Evolutionary conservation across 2,797 vertebrate species (phyloP), one percentile per base, ranked within the genome.

Genomic region (Arctocebus calabarensis): DNA sequence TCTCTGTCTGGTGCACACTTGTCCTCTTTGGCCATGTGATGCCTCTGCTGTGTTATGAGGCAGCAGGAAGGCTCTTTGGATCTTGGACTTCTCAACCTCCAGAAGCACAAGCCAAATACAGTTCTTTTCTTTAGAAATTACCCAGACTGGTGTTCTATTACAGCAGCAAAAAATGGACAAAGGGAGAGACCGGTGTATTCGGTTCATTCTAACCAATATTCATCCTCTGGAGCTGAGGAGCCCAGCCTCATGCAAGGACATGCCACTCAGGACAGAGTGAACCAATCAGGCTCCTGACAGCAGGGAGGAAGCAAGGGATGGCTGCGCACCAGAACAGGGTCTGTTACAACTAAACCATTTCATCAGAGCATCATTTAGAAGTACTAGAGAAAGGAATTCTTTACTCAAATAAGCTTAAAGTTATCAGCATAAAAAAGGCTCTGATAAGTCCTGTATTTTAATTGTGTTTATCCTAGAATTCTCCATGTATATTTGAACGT

Each of bases 371-470:
- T 79, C 59, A 64, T 68, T 71, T 4, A 19, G 29, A 59, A 52
- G 23, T 78, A 2, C 48, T 81, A 27, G 64, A 57, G 59, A 88
- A 73, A 48, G 32, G 17, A 84, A 22, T 55, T 75, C 40, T 88
- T 77, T 62, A 32, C 22, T 55, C 57, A 78, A 87, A 40, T 83
- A 71, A 86, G 10, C 52, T 61, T 83, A 37, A 37, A 48, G 70
- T 73, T 37, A 37, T 82, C 23, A 48, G 55, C 23, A 20, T 68
- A 61, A 32, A 74, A 55, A 89, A 68, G 14, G 6, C n/a, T 78
- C 79, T 88, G 45, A 86, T 25, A 73, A 93, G 70, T 52, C 23
- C 61, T 88, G 20, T 32, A 52, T 48, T 91, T 89, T 78, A 48
- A 78, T 88, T 2, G 32, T 40, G 32, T 79, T 74, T 70, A 48